A percentile compares a stretch with the other conserved stretches of the same genome.
Conservation (phyloP, 2,113 vertebrate species). For the Lynx canadensis region DNA sequence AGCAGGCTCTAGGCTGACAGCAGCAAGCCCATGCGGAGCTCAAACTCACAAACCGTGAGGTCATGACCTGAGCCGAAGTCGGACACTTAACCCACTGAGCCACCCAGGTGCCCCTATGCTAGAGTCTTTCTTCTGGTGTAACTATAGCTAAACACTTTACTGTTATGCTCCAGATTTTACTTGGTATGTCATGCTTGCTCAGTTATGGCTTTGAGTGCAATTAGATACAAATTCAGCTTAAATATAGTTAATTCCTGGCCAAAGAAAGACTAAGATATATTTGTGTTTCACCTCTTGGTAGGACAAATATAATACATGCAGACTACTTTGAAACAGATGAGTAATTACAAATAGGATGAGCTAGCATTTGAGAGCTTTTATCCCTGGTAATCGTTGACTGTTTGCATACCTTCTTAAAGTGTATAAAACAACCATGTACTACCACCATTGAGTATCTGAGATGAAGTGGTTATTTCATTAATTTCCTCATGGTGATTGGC, state of each 20-base stretch:
- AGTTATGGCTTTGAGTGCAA: not conserved
- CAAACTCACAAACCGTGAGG: too few species aligned
- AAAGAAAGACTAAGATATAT: not conserved
- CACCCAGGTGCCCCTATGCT: not conserved
- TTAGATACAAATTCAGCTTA: not conserved
- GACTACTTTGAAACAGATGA: not conserved
- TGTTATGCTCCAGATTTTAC: not conserved
- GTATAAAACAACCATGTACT: not conserved
- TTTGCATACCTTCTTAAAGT: not conserved
- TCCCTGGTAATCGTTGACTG: not conserved
- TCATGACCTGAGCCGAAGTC: too few species aligned
- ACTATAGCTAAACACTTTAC: not conserved
- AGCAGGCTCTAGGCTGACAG: too few species aligned
- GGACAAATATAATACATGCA: not conserved
- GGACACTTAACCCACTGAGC: too few species aligned
- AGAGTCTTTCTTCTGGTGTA: not conserved
- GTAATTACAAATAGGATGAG: not conserved
- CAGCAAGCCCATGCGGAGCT: too few species aligned
- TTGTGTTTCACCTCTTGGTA: not conserved
- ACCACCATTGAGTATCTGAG: not conserved
- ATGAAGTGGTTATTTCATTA: not conserved
- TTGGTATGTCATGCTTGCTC: not conserved
- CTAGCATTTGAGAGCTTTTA: not conserved
- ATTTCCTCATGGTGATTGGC: not conserved
- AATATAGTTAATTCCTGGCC: not conserved